Base-by-base conservation (phyloP, 2,888 invertebrate species). In the Toxonevra muliebris region DNA sequence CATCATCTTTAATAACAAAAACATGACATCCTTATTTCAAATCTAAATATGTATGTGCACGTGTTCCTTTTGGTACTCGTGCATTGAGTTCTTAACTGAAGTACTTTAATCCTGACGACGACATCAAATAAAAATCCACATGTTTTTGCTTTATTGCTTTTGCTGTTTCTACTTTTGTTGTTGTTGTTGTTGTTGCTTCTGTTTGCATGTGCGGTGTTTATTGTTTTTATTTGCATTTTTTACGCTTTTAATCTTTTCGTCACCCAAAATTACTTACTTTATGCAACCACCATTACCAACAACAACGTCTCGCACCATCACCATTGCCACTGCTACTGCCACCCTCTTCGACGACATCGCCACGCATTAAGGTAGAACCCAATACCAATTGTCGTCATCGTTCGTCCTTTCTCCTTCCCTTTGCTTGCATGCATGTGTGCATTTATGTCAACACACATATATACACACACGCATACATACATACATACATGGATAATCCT, bases 171-270 rank as follows among this genome's bases (percentile, higher is more conserved):
- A 7, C 30, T 30, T 2, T 1, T 48, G 48, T 48, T 52, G 48
- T 11, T 48, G 48, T 30, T 30, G 30, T 30, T 30, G 30, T 30
- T 30, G 30, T 30, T 30, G 30, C 30, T 30, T 2, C 4, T 48
- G 48, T 48, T 52, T 58, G 50, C 43, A 43, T 50, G 63, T 48
- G 68, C 50, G 43, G 41, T 45, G 57, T 48, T 41, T 66, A 65
- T 48, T 48, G 48, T 53, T 53, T n/a, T 19, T 19, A 19, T 53
- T 53, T n/a, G 12, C 53, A 53, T 19, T 53, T 12, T 48, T n/a
- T 48, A 15, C 48, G 13, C 30, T 30, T 4, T 30, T 30, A 30
- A 30, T 30, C 30, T 30, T 30, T 30, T 30, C 30, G 30, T 30
- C 30, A 30, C 30, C 30, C 30, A 30, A 30, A 30, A 48, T 48